These are phyloP conservation scores for Trigoniulus corallinus DNA, from an alignment of 1,140 invertebrate species.

Conservation along the genomic window DNA sequence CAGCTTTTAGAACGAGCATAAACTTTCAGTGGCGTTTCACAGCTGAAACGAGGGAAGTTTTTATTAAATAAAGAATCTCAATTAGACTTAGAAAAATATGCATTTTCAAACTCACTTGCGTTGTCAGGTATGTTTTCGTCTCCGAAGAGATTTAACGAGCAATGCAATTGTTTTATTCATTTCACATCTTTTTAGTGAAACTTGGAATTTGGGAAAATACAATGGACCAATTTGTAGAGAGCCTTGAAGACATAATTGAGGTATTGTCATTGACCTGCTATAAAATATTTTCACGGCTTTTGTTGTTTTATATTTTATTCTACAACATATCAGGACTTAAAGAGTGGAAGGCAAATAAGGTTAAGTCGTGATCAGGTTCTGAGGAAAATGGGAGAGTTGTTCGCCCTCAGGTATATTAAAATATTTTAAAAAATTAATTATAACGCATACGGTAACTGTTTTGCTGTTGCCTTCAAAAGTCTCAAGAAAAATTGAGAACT, in stretches of 20 bases:
- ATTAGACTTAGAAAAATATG: conserved; percentile 46
- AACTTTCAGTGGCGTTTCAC: no score
- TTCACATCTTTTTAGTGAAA: conserved; percentile 53
- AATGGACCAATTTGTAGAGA: conserved; percentile 61
- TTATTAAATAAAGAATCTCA: conserved; percentile 4
- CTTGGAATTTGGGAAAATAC: conserved; percentile 79
- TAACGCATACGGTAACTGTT: background rate
- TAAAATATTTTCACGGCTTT: background rate
- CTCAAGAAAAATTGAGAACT: no score
- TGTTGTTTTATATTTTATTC: background rate
- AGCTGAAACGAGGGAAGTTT: conserved; percentile 1
- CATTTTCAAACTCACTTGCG: conserved; percentile 77
- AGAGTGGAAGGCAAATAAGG: conserved; percentile 43
- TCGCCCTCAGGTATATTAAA: conserved; percentile 43
- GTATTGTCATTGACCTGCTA: conserved; percentile 18
- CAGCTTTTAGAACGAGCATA: background rate
- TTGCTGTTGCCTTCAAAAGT: no score
- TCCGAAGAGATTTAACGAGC: background rate
- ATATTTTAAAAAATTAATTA: background rate
- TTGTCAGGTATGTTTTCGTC: conserved; percentile 37
- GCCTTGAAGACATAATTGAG: conserved; percentile 61
- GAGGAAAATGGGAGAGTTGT: conserved; percentile 78
- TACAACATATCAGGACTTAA: no score
- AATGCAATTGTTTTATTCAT: no score
- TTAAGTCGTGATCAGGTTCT: conserved; percentile 55